A percentile compares a stretch with the other conserved stretches of the same genome.
Evolutionary conservation across 2,113 vertebrate genomes (phyloP).

Genomic region (Onychorhynchus coronatus): DNA sequence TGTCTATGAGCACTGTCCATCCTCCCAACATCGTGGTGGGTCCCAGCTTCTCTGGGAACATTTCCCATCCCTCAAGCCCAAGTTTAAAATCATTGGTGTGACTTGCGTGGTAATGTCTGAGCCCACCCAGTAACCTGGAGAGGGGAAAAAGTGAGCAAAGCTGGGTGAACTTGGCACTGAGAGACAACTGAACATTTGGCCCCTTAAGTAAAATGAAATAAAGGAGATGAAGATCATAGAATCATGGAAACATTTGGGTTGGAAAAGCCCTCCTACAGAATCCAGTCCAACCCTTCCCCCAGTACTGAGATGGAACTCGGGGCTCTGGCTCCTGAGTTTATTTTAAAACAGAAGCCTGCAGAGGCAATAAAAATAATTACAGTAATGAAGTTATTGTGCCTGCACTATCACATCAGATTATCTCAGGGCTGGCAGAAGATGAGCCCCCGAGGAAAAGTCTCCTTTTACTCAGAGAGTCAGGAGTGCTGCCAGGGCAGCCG

Average conservation of each 20-base stretch:
- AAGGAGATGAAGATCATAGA: background rate
- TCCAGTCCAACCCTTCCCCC: background rate
- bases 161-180: background rate
- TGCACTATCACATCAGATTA: background rate
- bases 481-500: background rate
- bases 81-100: background rate
- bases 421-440: background rate
- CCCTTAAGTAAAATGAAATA: fast-evolving
- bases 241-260: too few relatives aligned
- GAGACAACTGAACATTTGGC: background rate
- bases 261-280: background rate
- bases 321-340: background rate
- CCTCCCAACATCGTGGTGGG: fast-evolving
- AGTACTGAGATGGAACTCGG: background rate
- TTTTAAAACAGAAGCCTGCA: background rate
- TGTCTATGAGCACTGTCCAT: fast-evolving
- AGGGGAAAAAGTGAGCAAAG: fast-evolving
- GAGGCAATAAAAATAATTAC: background rate
- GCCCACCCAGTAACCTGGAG: fast-evolving
- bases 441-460: background rate
- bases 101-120: background rate
- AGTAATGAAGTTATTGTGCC: background rate
- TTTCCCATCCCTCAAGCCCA: background rate
- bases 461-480: background rate
- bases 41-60: background rate